A percentile compares a stretch with the other conserved stretches of the same genome.
These are phyloP conservation scores for Hemicordylus capensis DNA, from an alignment of 2,113 vertebrate genomes.

Conservation along the genomic window DNA sequence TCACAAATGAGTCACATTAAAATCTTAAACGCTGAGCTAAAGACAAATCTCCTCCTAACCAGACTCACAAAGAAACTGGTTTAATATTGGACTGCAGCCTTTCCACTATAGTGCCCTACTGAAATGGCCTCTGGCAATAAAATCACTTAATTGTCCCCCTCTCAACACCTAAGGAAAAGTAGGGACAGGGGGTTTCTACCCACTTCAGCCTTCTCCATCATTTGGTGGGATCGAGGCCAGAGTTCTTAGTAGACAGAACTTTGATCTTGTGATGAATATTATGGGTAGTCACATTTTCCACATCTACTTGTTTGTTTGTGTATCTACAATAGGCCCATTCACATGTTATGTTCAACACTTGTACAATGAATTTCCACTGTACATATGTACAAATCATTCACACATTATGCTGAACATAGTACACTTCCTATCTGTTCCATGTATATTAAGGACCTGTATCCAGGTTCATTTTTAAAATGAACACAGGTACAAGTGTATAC, in stretches of 20 bases:
- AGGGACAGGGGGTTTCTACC: neutral
- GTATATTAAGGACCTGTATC: too few species aligned
- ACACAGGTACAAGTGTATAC: too few species aligned
- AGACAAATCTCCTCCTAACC: neutral
- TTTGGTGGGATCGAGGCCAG: neutral
- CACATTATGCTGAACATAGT: too few species aligned
- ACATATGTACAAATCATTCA: too few species aligned
- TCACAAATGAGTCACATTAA: neutral
- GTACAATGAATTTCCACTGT: too few species aligned
- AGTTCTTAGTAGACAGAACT: neutral
- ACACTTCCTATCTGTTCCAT: too few species aligned
- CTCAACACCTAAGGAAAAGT: neutral
- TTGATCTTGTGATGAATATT: too few species aligned
- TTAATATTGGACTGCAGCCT: neutral
- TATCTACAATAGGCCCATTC: too few species aligned
- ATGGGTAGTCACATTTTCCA: too few species aligned
- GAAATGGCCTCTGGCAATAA: neutral
- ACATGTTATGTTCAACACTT: too few species aligned
- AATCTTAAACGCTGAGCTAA: neutral
- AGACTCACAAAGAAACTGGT: neutral
- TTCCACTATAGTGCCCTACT: neutral
- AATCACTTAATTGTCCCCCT: neutral
- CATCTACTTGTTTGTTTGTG: too few species aligned
- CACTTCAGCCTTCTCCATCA: neutral
- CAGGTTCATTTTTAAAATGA: too few species aligned